These are phyloP conservation scores for Aphis gossypii DNA, from an alignment of 1,140 invertebrate species.

Conservation along the genomic window DNA sequence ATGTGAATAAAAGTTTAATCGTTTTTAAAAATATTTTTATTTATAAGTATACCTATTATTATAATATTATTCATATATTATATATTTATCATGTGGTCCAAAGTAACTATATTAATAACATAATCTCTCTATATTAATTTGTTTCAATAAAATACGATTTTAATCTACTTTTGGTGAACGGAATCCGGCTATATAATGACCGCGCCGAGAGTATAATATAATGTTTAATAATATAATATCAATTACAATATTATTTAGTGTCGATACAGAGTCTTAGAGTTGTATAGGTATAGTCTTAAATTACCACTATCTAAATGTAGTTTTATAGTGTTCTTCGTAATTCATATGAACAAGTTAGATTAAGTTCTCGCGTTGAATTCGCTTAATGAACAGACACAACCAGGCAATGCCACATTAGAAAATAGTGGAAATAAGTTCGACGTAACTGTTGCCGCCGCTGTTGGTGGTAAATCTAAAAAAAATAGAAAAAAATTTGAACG, in stretches of 20 bases:
- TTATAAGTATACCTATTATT: neutral
- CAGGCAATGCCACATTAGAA: neutral
- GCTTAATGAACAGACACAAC: neutral
- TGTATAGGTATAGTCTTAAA: neutral
- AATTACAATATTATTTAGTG: neutral
- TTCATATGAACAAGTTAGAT: neutral
- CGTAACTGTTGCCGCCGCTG: neutral
- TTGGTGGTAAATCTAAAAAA: neutral
- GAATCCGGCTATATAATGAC: neutral
- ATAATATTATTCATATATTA: neutral
- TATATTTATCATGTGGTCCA: conserved; percentile 13
- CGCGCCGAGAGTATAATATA: neutral
- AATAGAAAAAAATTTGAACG: neutral
- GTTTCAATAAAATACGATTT: neutral
- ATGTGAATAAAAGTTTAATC: neutral
- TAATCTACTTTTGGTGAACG: neutral
- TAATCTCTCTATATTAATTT: neutral
- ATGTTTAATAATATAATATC: neutral
- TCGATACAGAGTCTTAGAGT: neutral
- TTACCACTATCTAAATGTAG: neutral
- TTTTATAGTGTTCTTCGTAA: neutral
- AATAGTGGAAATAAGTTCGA: neutral
- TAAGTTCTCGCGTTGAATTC: neutral
- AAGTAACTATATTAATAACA: conserved; percentile 10
- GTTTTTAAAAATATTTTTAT: conserved; percentile 13